Percentiles rank a stretch among this genome's conserved stretches.
Evolutionary conservation across 2,797 vertebrate genomes (phyloP).

Genomic region (Lepilemur ruficaudatus): DNA sequence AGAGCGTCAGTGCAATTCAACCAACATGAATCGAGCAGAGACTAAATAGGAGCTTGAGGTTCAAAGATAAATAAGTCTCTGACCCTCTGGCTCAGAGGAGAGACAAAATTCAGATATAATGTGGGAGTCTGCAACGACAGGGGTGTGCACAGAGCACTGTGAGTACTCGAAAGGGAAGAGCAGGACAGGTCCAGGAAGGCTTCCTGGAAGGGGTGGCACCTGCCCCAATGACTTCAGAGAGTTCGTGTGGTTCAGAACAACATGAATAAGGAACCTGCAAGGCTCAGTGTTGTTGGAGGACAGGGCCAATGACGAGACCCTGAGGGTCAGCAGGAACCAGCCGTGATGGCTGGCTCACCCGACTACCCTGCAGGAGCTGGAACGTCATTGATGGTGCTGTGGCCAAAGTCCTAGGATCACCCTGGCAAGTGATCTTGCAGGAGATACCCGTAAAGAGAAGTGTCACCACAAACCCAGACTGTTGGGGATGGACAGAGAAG

Average conservation of each 20-base stretch:
- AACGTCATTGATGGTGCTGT: neutral
- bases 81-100: neutral
- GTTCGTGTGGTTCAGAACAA: neutral
- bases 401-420: neutral
- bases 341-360: neutral
- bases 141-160: fast-evolving
- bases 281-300: neutral
- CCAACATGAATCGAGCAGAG: neutral
- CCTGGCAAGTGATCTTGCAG: neutral
- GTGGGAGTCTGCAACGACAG: fast-evolving
- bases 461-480: fast-evolving
- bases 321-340: neutral
- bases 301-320: fast-evolving
- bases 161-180: neutral
- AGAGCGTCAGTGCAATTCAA: neutral
- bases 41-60: neutral
- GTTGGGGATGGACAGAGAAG: neutral
- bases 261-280: fast-evolving
- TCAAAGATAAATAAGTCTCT: neutral
- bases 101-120: neutral
- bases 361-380: neutral
- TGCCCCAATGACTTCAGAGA: neutral
- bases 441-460: neutral
- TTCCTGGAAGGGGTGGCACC: neutral
- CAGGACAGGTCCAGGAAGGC: neutral